Evolutionary conservation across 2,113 vertebrate genomes (phyloP), one percentile per base, ranked within the genome.

Genomic region (Odontesthes bonariensis): DNA sequence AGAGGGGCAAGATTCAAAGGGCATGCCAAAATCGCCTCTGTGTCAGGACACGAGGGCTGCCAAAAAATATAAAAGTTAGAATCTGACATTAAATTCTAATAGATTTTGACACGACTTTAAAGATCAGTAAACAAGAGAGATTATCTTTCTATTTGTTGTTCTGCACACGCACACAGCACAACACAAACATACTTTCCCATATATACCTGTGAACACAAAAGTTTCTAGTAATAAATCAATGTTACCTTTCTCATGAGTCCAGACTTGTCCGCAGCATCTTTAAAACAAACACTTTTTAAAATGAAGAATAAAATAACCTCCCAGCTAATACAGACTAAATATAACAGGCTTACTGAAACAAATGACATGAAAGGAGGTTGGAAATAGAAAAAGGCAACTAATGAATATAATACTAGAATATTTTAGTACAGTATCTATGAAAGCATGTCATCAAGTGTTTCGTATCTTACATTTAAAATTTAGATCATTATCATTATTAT

Each of bases 1-100:
- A 97, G 89, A 0, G 96, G 95, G 31, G 86, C 58, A 1, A 93
- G 20, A 81, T 94, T 91, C 75, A 94, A 61, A 1, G 95, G 94
- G 35, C 96, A 96, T 0, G 91, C 92, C 11, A 53, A 0, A 0
- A 92, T 77, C 23, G 79, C 70, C 0, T 16, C 73, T 51, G 54
- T 16, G 3, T 61, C 35, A 27, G 75, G 74, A 58, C 94, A 95
- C 3, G 9, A n/a, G 1, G 94, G 87, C 94, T 93, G 83, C 56
- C 55, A 44, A 23, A 56, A n/a, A 19, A 40, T 20, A 1, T n/a
- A 27, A 31, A 51, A 1, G 8, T 40, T 42, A 61, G 0, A 46
- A 65, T 32, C 10, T 32, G 11, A 32, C 4, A 40, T n/a, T 38
- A 63, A 32, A 44, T 13, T 49, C 8, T 52, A 9, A 14, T 33